Conservation (phyloP, 2,888 invertebrate genomes). For the Loripinus fragilis region DNA sequence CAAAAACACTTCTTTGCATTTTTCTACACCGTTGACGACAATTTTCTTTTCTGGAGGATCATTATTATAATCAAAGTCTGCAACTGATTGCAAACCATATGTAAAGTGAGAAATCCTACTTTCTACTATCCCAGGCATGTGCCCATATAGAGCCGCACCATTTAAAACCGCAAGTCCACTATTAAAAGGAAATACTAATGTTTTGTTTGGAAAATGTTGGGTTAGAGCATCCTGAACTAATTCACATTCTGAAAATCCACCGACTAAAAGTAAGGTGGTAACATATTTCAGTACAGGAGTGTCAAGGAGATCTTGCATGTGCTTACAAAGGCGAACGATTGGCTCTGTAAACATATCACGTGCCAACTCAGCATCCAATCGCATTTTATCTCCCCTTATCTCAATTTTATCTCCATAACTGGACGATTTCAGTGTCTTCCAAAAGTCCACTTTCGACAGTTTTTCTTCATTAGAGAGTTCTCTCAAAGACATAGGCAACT, state of each 20-base stretch:
- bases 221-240: constrained; percentile 35
- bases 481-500: constrained; percentile 27
- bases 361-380: constrained; percentile 28
- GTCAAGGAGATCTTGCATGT: constrained; percentile 26
- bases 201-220: neutral
- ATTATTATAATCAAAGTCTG: constrained; percentile 34
- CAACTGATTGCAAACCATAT: constrained; percentile 50
- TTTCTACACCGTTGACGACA: constrained; percentile 33
- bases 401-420: constrained; percentile 23
- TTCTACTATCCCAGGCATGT: constrained; percentile 46
- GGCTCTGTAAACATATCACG: constrained; percentile 31
- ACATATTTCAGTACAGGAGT: constrained; percentile 24
- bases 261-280: constrained; percentile 32
- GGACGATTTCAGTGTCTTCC: constrained; percentile 28
- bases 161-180: constrained; percentile 56
- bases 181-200: constrained; percentile 48
- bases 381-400: constrained; percentile 32
- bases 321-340: constrained; percentile 23
- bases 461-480: constrained; percentile 29
- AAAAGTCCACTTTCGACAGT: constrained; percentile 2
- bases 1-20: constrained; percentile 45
- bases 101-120: constrained; percentile 49
- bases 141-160: constrained; percentile 61
- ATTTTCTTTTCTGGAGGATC: constrained; percentile 43
- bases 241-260: constrained; percentile 44